phyloP scores from a whole-genome alignment of 2,888 invertebrate genomes.

The Acholoe squamosa region DNA sequence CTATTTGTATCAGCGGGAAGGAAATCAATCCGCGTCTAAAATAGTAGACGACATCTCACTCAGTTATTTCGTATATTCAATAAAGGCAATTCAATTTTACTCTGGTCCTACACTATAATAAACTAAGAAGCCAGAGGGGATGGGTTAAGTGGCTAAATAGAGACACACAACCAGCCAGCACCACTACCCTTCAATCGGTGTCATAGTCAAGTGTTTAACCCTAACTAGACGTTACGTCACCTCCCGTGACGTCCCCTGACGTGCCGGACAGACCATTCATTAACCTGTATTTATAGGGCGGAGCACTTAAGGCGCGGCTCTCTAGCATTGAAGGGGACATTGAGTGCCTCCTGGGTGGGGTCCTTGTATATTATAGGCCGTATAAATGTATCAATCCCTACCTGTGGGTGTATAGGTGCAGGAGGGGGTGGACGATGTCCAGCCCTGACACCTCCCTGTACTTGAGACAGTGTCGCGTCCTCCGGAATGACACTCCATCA shows the following conservation, averaged over 20 bases:
- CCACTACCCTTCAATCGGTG: conserved; percentile 41
- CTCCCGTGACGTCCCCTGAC: conserved; percentile 2
- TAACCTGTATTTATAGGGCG: neutral
- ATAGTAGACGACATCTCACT: too few relatives aligned
- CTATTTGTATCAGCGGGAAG: too few relatives aligned
- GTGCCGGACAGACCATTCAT: conserved; percentile 16
- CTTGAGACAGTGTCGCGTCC: conserved; percentile 11
- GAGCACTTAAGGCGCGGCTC: neutral
- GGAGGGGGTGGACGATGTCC: neutral
- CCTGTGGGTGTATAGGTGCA: neutral
- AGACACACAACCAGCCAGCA: too few relatives aligned
- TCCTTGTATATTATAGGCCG: neutral
- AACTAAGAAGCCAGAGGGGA: neutral
- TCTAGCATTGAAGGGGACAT: neutral
- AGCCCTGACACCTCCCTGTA: conserved; percentile 5
- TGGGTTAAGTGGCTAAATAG: conserved; percentile 21
- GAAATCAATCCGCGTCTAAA: too few relatives aligned
- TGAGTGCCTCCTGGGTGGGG: neutral
- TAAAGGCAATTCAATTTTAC: too few relatives aligned
- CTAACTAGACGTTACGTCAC: conserved; percentile 5
- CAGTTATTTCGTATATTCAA: too few relatives aligned
- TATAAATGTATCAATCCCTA: neutral
- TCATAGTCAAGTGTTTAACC: conserved; percentile 39
- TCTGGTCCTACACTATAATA: too few relatives aligned
- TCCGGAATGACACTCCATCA: conserved; percentile 42